phyloP scores from a whole-genome alignment of 2,113 vertebrate species.

The Paramormyrops kingsleyae region DNA sequence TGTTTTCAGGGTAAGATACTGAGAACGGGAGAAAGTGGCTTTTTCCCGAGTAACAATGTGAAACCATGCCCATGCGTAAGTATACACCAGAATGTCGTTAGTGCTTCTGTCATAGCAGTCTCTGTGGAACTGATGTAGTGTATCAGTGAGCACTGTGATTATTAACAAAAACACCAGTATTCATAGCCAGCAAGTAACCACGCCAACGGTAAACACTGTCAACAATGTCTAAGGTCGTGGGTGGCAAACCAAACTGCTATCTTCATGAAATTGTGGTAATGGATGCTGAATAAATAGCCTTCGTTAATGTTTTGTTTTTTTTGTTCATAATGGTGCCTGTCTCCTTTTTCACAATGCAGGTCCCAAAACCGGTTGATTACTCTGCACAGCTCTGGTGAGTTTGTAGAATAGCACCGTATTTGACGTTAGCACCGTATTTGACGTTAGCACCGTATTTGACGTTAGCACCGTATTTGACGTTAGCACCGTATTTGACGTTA shows the following conservation, averaged over 20 bases:
- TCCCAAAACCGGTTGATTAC: slow-evolving; percentile 90
- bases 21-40: slow-evolving; percentile 79
- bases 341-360: slow-evolving; percentile 54
- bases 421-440: slow-evolving; percentile 9
- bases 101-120: neutral
- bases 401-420: slow-evolving; percentile 23
- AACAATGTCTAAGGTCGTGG: neutral
- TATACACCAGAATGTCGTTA: slow-evolving; percentile 39
- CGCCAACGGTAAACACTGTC: neutral
- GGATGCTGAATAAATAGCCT: neutral
- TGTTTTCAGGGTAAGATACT: slow-evolving; percentile 77
- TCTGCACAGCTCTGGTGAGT: slow-evolving; percentile 81
- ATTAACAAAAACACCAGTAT: neutral
- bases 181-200: neutral
- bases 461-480: neutral
- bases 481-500: slow-evolving; percentile 11
- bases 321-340: slow-evolving; percentile 35
- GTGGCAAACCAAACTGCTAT: neutral
- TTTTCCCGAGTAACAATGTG: slow-evolving; percentile 87
- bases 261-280: neutral
- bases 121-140: neutral
- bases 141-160: neutral
- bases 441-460: slow-evolving; percentile 12
- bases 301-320: neutral
- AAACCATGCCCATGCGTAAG: slow-evolving; percentile 91